Evolutionary conservation across 2,113 vertebrate genomes (phyloP).

Genomic region (Gymnocephalus cernua): DNA sequence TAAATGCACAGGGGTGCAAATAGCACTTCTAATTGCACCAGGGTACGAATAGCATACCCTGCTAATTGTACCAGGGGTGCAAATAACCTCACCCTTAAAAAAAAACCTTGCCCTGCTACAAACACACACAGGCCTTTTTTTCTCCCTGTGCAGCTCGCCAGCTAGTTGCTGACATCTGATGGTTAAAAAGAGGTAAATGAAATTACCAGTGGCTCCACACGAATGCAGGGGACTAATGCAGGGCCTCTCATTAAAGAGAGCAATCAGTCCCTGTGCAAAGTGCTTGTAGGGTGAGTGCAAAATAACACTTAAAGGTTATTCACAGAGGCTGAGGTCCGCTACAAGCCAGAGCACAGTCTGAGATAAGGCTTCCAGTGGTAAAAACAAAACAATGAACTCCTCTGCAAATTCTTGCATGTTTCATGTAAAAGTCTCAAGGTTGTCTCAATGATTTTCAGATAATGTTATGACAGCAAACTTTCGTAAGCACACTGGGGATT

Average conservation of each 20-base stretch:
- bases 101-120: background rate
- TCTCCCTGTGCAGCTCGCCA: conserved; percentile 28
- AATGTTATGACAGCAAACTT: background rate
- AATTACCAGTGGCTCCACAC: conserved; percentile 54
- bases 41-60: too few species aligned
- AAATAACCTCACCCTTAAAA: too few species aligned
- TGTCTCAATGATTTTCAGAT: background rate
- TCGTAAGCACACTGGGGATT: background rate
- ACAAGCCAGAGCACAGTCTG: conserved; percentile 5
- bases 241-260: conserved; percentile 24
- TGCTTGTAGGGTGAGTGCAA: conserved; percentile 26
- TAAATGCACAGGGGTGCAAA: too few species aligned
- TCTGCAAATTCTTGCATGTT: background rate
- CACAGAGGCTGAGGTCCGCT: background rate
- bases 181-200: conserved; percentile 75
- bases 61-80: too few species aligned
- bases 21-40: too few species aligned
- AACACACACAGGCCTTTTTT: background rate
- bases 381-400: conserved; percentile 6
- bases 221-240: conserved; percentile 14
- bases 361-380: conserved; percentile 9
- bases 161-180: conserved; percentile 80
- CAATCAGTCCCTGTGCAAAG: conserved; percentile 26
- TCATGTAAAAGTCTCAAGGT: background rate
- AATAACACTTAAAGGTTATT: conserved; percentile 10